Percentiles rank a stretch among this genome's conserved stretches.
Evolutionary conservation across 2,888 invertebrate genomes (phyloP).

Genomic region (Orthonevra nobilis): DNA sequence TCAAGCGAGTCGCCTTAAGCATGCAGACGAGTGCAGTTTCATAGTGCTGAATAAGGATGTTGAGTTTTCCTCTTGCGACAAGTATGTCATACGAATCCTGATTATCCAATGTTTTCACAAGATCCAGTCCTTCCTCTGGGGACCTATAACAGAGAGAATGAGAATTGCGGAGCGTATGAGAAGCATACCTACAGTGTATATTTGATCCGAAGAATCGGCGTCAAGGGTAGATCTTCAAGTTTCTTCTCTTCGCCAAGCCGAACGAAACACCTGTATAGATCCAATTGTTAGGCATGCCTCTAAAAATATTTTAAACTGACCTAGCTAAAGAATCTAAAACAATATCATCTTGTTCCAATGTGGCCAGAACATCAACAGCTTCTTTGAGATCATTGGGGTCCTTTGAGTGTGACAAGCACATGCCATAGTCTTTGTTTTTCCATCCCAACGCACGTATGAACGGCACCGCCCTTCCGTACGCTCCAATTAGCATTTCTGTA

Average conservation of each 20-base stretch:
- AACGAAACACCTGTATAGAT: constrained; percentile 73
- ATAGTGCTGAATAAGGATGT: constrained; percentile 80
- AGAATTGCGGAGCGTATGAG: too few relatives aligned
- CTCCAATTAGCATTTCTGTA: constrained; percentile 81
- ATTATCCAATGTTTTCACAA: constrained; percentile 78
- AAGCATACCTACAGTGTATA: constrained; percentile 73
- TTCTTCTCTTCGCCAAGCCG: constrained; percentile 72
- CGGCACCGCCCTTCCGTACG: constrained; percentile 80
- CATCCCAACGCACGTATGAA: constrained; percentile 73
- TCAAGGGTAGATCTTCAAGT: constrained; percentile 71
- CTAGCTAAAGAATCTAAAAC: constrained; percentile 74
- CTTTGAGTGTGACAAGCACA: constrained; percentile 75
- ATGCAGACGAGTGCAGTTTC: constrained; percentile 84
- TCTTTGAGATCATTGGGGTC: constrained; percentile 78
- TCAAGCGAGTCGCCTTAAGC: constrained; percentile 86
- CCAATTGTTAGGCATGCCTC: background rate
- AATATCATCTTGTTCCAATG: constrained; percentile 61
- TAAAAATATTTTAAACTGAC: constrained; percentile 51
- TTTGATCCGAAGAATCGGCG: constrained; percentile 73
- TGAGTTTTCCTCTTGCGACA: constrained; percentile 75
- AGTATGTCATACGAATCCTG: constrained; percentile 74
- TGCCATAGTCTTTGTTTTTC: constrained; percentile 68
- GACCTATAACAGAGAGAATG: constrained; percentile 71
- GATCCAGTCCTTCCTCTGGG: constrained; percentile 82
- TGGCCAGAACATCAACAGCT: constrained; percentile 79